Evolutionary conservation across 1,140 invertebrate species (phyloP).

Genomic region (Cydia amplana): DNA sequence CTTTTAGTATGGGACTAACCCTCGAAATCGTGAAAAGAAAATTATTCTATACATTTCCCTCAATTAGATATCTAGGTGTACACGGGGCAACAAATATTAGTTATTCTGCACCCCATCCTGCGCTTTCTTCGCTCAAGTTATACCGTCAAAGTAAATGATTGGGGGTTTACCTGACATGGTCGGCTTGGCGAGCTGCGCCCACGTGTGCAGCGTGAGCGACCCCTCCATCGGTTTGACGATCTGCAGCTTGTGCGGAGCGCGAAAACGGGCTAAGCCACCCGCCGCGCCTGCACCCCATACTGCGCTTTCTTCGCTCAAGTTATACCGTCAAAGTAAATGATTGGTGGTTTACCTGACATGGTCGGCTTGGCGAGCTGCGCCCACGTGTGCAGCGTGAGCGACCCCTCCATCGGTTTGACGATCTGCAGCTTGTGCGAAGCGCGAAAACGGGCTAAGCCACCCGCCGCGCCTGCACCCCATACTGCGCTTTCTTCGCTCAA

Average conservation of each 20-base stretch:
- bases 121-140: not conserved
- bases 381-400: slow-evolving; percentile 95
- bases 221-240: slow-evolving; percentile 98
- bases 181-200: slow-evolving; percentile 96
- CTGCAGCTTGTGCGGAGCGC: slow-evolving; percentile 94
- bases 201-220: slow-evolving; percentile 94
- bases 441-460: slow-evolving; percentile 82
- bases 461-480: slow-evolving; percentile 68
- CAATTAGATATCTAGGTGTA: too few species aligned
- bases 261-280: slow-evolving; percentile 81
- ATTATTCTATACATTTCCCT: too few species aligned
- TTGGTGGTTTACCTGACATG: slow-evolving; percentile 80
- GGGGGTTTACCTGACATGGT: slow-evolving; percentile 84
- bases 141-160: not conserved
- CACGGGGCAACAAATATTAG: too few species aligned
- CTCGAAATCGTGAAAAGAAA: too few species aligned
- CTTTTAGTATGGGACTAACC: too few species aligned
- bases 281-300: slow-evolving; percentile 71
- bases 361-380: slow-evolving; percentile 95
- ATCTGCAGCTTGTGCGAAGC: slow-evolving; percentile 96
- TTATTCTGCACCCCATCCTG: too few species aligned
- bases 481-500: slow-evolving; percentile 55
- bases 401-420: slow-evolving; percentile 97
- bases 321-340: not conserved
- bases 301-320: slow-evolving; percentile 50